Conservation (phyloP, 2,113 vertebrate genomes). For the Tinamus guttatus region DNA sequence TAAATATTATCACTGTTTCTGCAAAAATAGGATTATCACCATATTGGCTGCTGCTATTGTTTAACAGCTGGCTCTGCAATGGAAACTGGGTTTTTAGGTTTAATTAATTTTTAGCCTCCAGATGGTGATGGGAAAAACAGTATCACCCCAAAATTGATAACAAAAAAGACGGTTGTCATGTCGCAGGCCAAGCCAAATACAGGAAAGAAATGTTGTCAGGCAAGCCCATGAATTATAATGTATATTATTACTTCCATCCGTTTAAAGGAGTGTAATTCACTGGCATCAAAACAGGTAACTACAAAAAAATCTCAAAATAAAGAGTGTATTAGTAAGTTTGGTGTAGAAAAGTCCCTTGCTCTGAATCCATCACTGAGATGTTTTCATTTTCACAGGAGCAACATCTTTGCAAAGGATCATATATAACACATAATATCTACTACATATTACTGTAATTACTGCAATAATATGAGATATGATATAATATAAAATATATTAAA, state of each 20-base stretch:
- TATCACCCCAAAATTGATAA: neutral
- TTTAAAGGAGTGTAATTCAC: neutral
- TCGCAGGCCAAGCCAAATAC: neutral
- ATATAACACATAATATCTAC: neutral
- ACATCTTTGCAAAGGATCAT: neutral
- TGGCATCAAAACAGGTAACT: neutral
- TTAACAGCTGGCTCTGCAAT: constrained; percentile 34
- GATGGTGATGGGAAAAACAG: constrained; percentile 11
- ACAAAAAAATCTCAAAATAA: neutral
- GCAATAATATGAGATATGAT: neutral
- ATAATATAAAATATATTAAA: neutral
- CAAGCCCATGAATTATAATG: neutral
- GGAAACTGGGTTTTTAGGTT: constrained; percentile 9
- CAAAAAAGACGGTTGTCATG: neutral
- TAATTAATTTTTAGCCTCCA: constrained; percentile 49
- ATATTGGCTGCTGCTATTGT: neutral
- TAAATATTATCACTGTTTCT: neutral
- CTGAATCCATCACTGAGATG: neutral
- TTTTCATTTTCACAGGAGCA: neutral
- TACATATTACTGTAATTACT: neutral
- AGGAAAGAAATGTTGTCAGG: neutral
- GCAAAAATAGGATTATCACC: neutral
- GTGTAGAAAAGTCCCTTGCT: neutral
- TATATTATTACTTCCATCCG: neutral
- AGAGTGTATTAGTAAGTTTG: neutral